Percentiles rank a stretch among this genome's conserved stretches.
Conservation (phyloP, 2,888 invertebrate species). For the Gastracanthus pulcherrimus region DNA sequence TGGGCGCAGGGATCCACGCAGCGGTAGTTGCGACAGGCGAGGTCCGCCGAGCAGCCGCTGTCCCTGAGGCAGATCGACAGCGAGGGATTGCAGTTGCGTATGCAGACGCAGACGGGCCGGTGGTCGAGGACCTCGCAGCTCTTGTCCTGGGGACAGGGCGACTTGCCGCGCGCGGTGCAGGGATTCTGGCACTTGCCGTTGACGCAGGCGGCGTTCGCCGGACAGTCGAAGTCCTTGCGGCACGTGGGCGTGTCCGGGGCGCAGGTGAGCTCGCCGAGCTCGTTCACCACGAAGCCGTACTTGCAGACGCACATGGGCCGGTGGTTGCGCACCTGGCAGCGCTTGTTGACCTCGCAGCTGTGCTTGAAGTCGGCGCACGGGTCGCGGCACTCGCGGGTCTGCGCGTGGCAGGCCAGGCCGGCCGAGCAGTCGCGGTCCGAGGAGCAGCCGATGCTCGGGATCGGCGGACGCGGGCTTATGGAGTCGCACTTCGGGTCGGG, state of each 20-base stretch:
- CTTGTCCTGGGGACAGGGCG: constrained; percentile 87
- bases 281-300: constrained; percentile 92
- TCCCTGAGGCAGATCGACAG: constrained; percentile 93
- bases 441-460: constrained; percentile 81
- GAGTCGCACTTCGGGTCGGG: constrained; percentile 89
- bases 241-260: constrained; percentile 91
- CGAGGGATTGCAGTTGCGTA: constrained; percentile 91
- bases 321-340: constrained; percentile 92
- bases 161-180: constrained; percentile 83
- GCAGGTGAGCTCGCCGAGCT: constrained; percentile 91
- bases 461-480: constrained; percentile 80
- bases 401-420: constrained; percentile 85
- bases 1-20: constrained; percentile 94
- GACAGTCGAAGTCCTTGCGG: constrained; percentile 89
- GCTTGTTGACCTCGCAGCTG: constrained; percentile 89
- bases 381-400: constrained; percentile 87
- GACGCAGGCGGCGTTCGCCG: constrained; percentile 91
- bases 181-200: constrained; percentile 92
- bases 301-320: constrained; percentile 93
- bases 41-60: constrained; percentile 90
- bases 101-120: constrained; percentile 91
- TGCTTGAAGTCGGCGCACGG: constrained; percentile 86
- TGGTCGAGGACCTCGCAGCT: constrained; percentile 93
- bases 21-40: constrained; percentile 92
- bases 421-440: constrained; percentile 86